Conservation (phyloP, 2,888 invertebrate species). For the Serripes groenlandicus region DNA sequence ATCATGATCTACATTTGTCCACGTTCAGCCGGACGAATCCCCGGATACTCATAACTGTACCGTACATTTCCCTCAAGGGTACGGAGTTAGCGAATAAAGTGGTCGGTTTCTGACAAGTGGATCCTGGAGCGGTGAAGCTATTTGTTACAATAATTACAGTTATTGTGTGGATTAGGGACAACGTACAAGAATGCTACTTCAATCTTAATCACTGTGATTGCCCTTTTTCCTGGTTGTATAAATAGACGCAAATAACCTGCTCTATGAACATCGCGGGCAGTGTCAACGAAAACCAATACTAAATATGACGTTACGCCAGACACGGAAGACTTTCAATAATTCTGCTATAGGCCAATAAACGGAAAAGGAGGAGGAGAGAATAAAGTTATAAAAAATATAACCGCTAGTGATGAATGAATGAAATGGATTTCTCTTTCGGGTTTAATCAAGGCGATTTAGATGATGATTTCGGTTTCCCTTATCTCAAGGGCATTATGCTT, state of each 20-base stretch:
- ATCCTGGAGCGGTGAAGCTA: constrained; percentile 1
- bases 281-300: too few species aligned
- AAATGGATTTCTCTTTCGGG: background rate
- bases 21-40: too few species aligned
- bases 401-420: background rate
- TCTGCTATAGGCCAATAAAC: too few species aligned
- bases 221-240: background rate
- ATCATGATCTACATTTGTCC: too few species aligned
- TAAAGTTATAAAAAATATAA: too few species aligned
- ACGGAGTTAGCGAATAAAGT: background rate
- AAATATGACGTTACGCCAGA: too few species aligned
- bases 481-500: background rate
- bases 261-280: too few species aligned
- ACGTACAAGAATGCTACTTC: constrained; percentile 1
- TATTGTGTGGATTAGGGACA: background rate
- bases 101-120: background rate
- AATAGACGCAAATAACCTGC: too few species aligned
- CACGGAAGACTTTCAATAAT: too few species aligned
- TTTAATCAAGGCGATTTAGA: background rate
- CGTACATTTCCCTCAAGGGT: background rate
- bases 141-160: constrained; percentile 1
- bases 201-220: background rate
- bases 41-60: too few species aligned
- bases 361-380: too few species aligned
- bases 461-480: background rate